Evolutionary conservation across 2,113 vertebrate species (phyloP), one percentile per base, ranked within the genome.

Genomic region (Suricata suricatta): DNA sequence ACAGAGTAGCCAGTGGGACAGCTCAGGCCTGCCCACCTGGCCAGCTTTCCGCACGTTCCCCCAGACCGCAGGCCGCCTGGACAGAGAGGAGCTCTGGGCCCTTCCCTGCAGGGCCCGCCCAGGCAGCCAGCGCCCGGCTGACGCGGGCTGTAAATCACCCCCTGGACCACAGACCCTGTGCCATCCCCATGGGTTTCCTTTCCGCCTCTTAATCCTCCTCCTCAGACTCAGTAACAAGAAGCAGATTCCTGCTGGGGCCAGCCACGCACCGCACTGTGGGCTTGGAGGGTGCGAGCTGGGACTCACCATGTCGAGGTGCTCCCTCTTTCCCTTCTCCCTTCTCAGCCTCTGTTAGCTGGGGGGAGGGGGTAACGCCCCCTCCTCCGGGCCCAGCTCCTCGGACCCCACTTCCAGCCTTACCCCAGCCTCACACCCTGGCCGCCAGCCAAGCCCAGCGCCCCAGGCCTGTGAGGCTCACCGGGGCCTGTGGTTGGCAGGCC

Each of bases 171-270:
- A 97, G 97, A 85, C 92, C 79, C 96, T 19, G 64, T 90, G 95
- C 93, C 96, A 96, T 88, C 97, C 97, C 95, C 97, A 66, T 4
- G 95, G 98, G 95, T 60, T 95, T 97, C 92, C 96, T 96, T 97
- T 96, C 98, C 77, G 41, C 87, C 68, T 63, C 97, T 92, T 98
- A 96, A 96, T 97, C 95, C 92, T 96, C 84, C 92, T 97, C 80
- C 87, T 92, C 96, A 96, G 97, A 95, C 97, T 54, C 8, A 0
- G 63, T 98, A 98, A 97, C 97, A 85, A 35, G 93, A 98, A 98
- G 98, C 97, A 98, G 98, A 98, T 92, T 97, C 90, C 92, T 97
- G 87, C 92, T 41, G 82, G 97, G 98, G 98, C 95, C 91, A 57
- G 97, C 88, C 90, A 2, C 0, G 72, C 85, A 19, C 82, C 27